phyloP scores from a whole-genome alignment of 2,113 vertebrate genomes.

The Empidonax traillii region DNA sequence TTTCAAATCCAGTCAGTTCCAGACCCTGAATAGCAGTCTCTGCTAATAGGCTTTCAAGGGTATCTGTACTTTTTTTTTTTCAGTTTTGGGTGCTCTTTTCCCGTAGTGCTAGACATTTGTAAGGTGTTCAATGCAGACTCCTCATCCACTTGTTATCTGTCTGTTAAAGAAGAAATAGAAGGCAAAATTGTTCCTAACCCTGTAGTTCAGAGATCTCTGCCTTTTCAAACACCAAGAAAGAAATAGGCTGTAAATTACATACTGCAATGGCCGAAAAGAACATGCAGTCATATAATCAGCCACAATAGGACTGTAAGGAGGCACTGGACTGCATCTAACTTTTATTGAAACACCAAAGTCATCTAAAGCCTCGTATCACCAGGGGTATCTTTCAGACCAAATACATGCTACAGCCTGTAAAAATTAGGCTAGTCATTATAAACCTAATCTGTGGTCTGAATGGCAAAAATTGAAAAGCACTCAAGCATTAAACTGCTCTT shows the following conservation, averaged over 20 bases:
- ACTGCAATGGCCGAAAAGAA: not conserved
- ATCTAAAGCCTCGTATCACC: not conserved
- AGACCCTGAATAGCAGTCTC: not conserved
- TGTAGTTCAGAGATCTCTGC: not conserved
- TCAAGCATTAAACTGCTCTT: conserved; percentile 46
- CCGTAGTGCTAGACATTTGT: not conserved
- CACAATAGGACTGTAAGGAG: not conserved
- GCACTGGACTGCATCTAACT: conserved; percentile 3
- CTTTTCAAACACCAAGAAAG: not conserved
- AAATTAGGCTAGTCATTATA: conserved; percentile 55
- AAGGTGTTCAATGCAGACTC: not conserved
- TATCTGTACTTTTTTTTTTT: not conserved
- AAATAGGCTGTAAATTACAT: not conserved
- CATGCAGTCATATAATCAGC: not conserved
- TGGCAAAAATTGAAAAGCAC: conserved; percentile 62
- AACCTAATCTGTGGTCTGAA: conserved; percentile 38
- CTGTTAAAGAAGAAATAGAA: not conserved
- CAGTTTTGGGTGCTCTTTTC: not conserved
- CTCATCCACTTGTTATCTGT: not conserved
- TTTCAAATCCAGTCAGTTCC: not conserved
- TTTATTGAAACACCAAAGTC: conserved; percentile 17
- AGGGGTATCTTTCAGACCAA: not conserved
- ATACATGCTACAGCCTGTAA: conserved; percentile 7
- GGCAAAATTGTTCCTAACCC: not conserved
- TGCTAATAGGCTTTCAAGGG: not conserved